These are phyloP conservation scores for Toxotes chatareus DNA, from an alignment of 2,113 vertebrate genomes.

Conservation along the genomic window DNA sequence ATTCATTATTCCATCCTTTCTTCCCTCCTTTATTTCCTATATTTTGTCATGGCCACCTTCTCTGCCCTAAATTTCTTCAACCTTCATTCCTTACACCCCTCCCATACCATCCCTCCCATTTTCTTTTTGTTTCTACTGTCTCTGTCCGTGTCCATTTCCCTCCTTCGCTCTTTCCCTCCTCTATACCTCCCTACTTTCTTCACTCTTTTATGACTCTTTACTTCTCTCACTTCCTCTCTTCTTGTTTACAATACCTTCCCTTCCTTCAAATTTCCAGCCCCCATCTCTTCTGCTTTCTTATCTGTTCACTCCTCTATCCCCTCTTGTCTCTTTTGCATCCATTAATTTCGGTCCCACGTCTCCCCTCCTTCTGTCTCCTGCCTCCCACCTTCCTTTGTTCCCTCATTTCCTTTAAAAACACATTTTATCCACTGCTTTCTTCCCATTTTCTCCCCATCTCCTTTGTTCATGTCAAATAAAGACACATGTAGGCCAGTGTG, in stretches of 20 bases:
- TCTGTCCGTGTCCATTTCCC: background rate
- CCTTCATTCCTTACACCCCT: background rate
- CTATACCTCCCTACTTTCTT: background rate
- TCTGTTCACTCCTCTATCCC: background rate
- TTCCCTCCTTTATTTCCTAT: background rate
- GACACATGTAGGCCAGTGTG: background rate
- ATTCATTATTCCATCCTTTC: background rate
- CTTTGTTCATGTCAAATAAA: constrained; percentile 22
- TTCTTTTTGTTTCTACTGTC: background rate
- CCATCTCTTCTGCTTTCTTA: no score
- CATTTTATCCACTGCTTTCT: constrained; percentile 14
- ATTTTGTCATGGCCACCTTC: background rate
- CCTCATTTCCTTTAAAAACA: constrained; percentile 30
- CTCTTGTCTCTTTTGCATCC: background rate
- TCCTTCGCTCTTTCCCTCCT: background rate
- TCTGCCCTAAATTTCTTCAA: background rate
- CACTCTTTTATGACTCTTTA: background rate
- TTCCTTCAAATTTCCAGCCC: no score
- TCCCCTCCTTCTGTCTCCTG: background rate
- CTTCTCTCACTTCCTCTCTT: background rate
- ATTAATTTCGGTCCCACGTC: background rate
- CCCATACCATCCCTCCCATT: background rate
- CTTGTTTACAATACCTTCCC: no score
- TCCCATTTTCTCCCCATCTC: constrained; percentile 10
- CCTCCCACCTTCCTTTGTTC: background rate